These are phyloP conservation scores for Melanotaenia boesemani DNA, from an alignment of 2,797 vertebrate genomes.

Conservation along the genomic window DNA sequence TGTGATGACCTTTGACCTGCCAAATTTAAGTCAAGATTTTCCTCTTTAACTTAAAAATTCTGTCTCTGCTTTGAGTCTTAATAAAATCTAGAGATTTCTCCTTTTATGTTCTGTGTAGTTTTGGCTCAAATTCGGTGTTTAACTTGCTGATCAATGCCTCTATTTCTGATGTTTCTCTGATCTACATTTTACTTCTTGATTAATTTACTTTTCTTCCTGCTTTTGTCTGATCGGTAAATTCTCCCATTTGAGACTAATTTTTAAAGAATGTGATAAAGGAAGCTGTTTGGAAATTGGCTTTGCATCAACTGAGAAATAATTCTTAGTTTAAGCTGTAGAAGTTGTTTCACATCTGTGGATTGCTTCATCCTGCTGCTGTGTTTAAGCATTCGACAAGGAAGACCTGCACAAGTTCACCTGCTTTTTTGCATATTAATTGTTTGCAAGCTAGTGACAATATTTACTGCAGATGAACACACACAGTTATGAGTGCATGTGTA, in stretches of 20 bases:
- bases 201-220: conserved; percentile 7
- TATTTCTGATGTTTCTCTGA: conserved; percentile 16
- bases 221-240: conserved; percentile 5
- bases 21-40: conserved; percentile 45
- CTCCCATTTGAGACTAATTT: neutral
- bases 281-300: neutral
- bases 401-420: neutral
- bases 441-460: neutral
- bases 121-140: conserved; percentile 58
- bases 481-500: conserved; percentile 5
- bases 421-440: neutral
- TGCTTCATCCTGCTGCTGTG: neutral
- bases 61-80: conserved; percentile 13
- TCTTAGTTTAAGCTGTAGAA: neutral
- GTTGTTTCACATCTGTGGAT: neutral
- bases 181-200: neutral
- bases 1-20: conserved; percentile 45
- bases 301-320: neutral
- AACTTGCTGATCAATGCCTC: conserved; percentile 45
- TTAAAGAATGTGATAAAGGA: neutral
- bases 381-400: conserved; percentile 2
- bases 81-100: neutral
- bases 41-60: neutral
- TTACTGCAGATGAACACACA: neutral
- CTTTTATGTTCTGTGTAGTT: neutral